Percentiles rank a stretch among this genome's conserved stretches.
These are phyloP conservation scores for Formica aserva DNA, from an alignment of 2,888 invertebrate species.

Conservation along the genomic window DNA sequence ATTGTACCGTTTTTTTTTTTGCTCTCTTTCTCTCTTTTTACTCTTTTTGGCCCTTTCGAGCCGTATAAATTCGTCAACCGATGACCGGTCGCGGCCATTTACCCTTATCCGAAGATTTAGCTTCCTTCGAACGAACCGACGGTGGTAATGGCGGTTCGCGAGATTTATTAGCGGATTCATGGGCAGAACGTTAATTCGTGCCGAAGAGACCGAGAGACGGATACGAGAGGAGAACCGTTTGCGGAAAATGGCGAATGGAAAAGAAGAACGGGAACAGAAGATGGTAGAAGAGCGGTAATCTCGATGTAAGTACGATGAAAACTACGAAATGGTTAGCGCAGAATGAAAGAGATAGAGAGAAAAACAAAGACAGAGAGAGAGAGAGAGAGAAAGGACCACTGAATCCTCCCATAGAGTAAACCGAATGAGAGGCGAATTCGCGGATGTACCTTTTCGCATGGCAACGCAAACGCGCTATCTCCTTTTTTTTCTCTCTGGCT, in stretches of 20 bases:
- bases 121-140: slow-evolving; percentile 58
- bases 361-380: not conserved
- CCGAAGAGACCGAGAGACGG: slow-evolving; percentile 64
- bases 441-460: slow-evolving; percentile 71
- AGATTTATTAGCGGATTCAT: slow-evolving; percentile 75
- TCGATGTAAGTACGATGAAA: not conserved
- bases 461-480: slow-evolving; percentile 63
- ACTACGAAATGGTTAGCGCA: not conserved
- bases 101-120: slow-evolving; percentile 74
- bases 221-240: slow-evolving; percentile 28
- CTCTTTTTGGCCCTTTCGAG: slow-evolving; percentile 9
- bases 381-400: not conserved
- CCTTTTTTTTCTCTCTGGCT: slow-evolving; percentile 62
- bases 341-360: not conserved
- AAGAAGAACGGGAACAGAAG: slow-evolving; percentile 39
- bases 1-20: not conserved
- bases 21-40: not conserved
- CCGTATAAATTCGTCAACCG: slow-evolving; percentile 70
- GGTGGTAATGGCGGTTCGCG: slow-evolving; percentile 66
- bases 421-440: slow-evolving; percentile 58
- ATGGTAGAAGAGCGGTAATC: slow-evolving; percentile 10
- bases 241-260: slow-evolving; percentile 48
- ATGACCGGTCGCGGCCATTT: slow-evolving; percentile 66
- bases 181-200: slow-evolving; percentile 74
- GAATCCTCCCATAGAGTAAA: slow-evolving; percentile 23